Evolutionary conservation across 2,797 vertebrate species (phyloP).

Genomic region (Lates japonicus): DNA sequence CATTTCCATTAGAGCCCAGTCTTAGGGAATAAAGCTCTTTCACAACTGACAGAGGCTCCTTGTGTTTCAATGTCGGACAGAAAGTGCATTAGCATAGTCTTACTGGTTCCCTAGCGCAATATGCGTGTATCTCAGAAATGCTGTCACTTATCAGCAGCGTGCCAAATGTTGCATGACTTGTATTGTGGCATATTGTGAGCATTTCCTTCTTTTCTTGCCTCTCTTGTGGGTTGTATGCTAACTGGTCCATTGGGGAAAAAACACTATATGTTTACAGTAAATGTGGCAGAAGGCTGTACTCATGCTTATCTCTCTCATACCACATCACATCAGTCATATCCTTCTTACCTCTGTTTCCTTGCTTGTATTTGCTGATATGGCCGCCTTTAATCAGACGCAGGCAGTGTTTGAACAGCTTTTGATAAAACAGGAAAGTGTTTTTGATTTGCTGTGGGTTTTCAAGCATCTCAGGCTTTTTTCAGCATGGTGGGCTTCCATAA

Average conservation of each 20-base stretch:
- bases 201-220: conserved; percentile 35
- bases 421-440: conserved; percentile 51
- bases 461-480: conserved; percentile 35
- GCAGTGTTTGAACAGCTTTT: conserved; percentile 67
- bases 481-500: conserved; percentile 16
- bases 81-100: conserved; percentile 73
- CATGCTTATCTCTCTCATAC: conserved; percentile 46
- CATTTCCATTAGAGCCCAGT: conserved; percentile 62
- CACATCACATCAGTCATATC: conserved; percentile 45
- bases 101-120: conserved; percentile 63
- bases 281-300: conserved; percentile 21
- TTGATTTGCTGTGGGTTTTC: conserved; percentile 47
- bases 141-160: conserved; percentile 49
- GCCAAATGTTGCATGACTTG: conserved; percentile 63
- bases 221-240: conserved; percentile 43
- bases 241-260: conserved; percentile 41
- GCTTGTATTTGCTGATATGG: conserved; percentile 55
- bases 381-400: conserved; percentile 59
- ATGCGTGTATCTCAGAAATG: conserved; percentile 61
- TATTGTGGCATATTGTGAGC: conserved; percentile 47
- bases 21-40: conserved; percentile 74
- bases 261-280: conserved; percentile 41
- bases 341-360: conserved; percentile 40
- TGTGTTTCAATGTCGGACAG: conserved; percentile 61
- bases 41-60: conserved; percentile 74